A percentile compares a stretch with the other conserved stretches of the same genome.
phyloP scores from a whole-genome alignment of 2,888 invertebrate genomes.

The Leuctra nigra region DNA sequence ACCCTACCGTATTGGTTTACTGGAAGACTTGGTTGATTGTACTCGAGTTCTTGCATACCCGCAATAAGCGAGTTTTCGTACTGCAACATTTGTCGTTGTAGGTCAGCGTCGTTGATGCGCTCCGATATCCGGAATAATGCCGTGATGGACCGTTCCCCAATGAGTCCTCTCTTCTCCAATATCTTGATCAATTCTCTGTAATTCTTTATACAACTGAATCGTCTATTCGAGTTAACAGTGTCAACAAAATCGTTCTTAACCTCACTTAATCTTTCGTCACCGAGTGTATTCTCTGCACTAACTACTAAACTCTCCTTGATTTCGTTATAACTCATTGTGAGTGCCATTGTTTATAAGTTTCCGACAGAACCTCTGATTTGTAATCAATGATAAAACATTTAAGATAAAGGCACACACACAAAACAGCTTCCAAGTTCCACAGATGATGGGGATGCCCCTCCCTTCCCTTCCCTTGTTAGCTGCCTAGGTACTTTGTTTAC shows the following conservation, averaged over 20 bases:
- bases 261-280: not conserved
- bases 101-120: conserved; percentile 3
- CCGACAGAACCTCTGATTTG: no score
- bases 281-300: not conserved
- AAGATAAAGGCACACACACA: no score
- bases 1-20: no score
- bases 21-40: no score
- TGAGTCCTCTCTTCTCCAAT: conserved; percentile 17
- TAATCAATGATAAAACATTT: no score
- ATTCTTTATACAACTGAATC: conserved; percentile 16
- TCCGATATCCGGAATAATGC: not conserved
- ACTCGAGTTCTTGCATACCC: no score
- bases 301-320: not conserved
- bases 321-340: not conserved
- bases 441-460: no score
- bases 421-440: no score
- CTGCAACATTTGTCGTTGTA: not conserved
- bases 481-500: no score
- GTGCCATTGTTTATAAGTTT: not conserved
- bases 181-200: conserved; percentile 10
- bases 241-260: conserved; percentile 7
- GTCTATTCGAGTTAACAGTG: conserved; percentile 20
- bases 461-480: no score
- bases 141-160: conserved; percentile 2
- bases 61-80: conserved; percentile 9